These are phyloP conservation scores for Drosophila micromelanica DNA, from an alignment of 1,140 invertebrate species.

Conservation along the genomic window DNA sequence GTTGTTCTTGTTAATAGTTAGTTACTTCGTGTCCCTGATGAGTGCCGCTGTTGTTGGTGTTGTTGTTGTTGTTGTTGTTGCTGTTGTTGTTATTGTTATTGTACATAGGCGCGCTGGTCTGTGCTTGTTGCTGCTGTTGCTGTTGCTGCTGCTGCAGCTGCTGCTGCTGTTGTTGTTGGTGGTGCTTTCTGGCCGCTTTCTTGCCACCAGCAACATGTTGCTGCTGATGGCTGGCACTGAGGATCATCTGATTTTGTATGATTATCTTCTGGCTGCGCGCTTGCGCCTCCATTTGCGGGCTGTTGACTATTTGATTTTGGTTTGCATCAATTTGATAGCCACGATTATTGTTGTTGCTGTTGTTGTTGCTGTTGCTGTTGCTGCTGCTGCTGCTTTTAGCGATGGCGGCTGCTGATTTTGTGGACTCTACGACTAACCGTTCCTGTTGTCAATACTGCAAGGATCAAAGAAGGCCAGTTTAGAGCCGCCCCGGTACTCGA, in stretches of 20 bases:
- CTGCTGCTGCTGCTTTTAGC: conserved; percentile 43
- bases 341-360: conserved; percentile 58
- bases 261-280: conserved; percentile 80
- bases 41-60: conserved; percentile 48
- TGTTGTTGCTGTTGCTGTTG: conserved; percentile 44
- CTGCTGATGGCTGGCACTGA: conserved; percentile 73
- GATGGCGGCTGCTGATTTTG: conserved; percentile 64
- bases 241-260: conserved; percentile 83
- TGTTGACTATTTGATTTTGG: conserved; percentile 62
- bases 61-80: conserved; percentile 51
- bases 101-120: conserved; percentile 41
- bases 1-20: conserved; percentile 72
- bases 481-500: neutral
- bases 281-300: conserved; percentile 58
- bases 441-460: conserved; percentile 84
- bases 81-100: conserved; percentile 50
- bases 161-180: conserved; percentile 55
- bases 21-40: conserved; percentile 78
- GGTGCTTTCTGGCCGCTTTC: conserved; percentile 51
- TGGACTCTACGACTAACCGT: conserved; percentile 80
- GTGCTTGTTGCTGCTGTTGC: conserved; percentile 46
- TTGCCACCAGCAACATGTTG: conserved; percentile 54
- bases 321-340: conserved; percentile 76
- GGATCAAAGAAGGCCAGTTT: conserved; percentile 30
- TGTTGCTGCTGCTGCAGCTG: conserved; percentile 27